phyloP scores from a whole-genome alignment of 2,888 invertebrate species.

The Microplitis deprimator region DNA sequence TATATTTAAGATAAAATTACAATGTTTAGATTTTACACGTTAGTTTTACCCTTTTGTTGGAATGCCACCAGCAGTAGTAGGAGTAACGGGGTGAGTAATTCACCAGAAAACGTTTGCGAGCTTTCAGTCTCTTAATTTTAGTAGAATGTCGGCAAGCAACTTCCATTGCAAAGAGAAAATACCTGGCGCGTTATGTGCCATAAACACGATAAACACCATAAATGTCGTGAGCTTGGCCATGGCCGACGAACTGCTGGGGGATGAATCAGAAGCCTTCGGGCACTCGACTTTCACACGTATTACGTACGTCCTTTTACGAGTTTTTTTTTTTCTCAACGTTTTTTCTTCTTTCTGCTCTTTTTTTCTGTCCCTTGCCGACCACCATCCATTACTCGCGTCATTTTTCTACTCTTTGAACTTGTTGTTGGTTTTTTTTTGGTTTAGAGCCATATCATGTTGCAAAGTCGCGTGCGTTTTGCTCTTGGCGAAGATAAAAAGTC shows the following conservation, averaged over 20 bases:
- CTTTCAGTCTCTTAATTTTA: conserved; percentile 61
- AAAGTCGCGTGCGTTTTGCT: conserved; percentile 9
- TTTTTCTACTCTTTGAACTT: conserved; percentile 12
- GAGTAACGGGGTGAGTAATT: conserved; percentile 52
- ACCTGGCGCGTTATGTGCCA: conserved; percentile 60
- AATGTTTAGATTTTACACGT: background rate
- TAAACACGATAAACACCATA: conserved; percentile 64
- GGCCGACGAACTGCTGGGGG: conserved; percentile 43
- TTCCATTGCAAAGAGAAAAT: conserved; percentile 55
- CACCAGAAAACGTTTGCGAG: conserved; percentile 48
- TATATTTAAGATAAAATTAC: conserved; percentile 7
- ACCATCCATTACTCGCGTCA: conserved; percentile 26
- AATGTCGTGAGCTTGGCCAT: conserved; percentile 52
- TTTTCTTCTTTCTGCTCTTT: conserved; percentile 30
- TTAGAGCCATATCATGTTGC: background rate
- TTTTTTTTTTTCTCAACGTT: conserved; percentile 23
- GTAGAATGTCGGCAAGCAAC: conserved; percentile 53
- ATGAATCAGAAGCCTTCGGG: conserved; percentile 17
- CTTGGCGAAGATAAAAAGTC: background rate
- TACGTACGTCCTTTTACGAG: conserved; percentile 40
- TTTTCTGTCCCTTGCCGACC: conserved; percentile 19
- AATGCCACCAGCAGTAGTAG: conserved; percentile 28
- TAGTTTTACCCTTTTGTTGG: conserved; percentile 15
- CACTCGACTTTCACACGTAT: conserved; percentile 36
- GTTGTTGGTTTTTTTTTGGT: background rate